A percentile compares a stretch with the other conserved stretches of the same genome.
These are phyloP conservation scores for Neosalanx taihuensis DNA, from an alignment of 2,797 vertebrate genomes.

Conservation along the genomic window DNA sequence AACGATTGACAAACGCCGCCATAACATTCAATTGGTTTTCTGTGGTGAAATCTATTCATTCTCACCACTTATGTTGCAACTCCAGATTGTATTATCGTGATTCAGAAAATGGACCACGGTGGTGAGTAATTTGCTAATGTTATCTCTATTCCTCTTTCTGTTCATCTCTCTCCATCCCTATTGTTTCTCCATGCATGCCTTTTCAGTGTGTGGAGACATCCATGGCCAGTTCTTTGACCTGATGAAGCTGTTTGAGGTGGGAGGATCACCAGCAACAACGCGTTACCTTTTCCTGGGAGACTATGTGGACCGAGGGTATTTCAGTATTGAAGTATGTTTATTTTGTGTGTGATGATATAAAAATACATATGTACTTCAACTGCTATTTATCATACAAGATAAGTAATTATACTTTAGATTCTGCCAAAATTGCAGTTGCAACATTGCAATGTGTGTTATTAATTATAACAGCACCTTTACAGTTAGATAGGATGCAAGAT, in stretches of 20 bases:
- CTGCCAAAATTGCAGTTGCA: no score
- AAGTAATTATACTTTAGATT: no score
- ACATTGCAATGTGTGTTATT: no score
- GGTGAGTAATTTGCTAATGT: no score
- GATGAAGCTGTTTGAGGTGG: conserved; percentile 99
- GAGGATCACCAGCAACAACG: conserved; percentile 95
- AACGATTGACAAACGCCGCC: no score
- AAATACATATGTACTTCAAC: not conserved
- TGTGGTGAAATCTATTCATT: no score
- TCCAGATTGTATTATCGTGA: not conserved
- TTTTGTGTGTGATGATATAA: not conserved
- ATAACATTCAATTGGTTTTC: no score
- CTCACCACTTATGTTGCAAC: not conserved
- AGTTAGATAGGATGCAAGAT: not conserved
- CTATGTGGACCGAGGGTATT: conserved; percentile 99
- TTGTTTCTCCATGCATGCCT: not conserved
- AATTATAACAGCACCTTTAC: not conserved
- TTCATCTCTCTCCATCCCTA: not conserved
- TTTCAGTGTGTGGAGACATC: conserved; percentile 94
- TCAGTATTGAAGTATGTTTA: conserved; percentile 97
- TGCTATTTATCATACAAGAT: not conserved
- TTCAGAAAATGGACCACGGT: no score
- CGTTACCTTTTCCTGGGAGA: conserved; percentile 99
- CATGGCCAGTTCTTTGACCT: conserved; percentile 99
- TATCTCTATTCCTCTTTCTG: not conserved